Evolutionary conservation across 2,797 vertebrate species (phyloP), one percentile per base, ranked within the genome.

Genomic region (Sebastes vulpes): DNA sequence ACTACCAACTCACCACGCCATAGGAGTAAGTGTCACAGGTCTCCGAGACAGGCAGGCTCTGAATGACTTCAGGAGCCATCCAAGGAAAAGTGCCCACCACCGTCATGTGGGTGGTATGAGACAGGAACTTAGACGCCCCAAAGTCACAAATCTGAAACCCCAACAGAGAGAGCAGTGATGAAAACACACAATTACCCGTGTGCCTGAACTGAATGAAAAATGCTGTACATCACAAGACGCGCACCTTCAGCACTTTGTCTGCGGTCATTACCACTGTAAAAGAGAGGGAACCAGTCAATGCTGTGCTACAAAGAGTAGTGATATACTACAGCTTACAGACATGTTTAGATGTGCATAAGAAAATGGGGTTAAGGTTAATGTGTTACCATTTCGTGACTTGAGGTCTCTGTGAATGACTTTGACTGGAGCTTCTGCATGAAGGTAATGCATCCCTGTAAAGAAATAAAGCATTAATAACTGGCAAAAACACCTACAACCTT

Each of bases 361-460:
- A 21, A n/a, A 61, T 65, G n/a, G 5, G n/a, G 26, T 83, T 25
- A 1, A 3, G 38, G 26, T 83, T 25, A 1, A 8, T 16, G 28
- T 2, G 38, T 86, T 97, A 99, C 98, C 98, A 20, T 99, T 99
- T 85, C 98, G 97, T 92, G 98, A 99, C 91, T 99, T 99, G 78
- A 99, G 96, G 92, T 99, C 98, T 95, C 98, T 97, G 95, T 99
- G 98, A 94, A 99, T 99, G 93, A 99, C 98, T 96, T 98, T 98
- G 75, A 99, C 96, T 28, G 98, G 98, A 91, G 98, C 98, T 85
- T 99, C 98, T 89, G 98, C 97, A 18, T 99, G 98, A 85, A 99
- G 97, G 89, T 99, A 99, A 94, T 99, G 98, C 96, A 99, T 97
- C 91, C 98, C 98, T 99, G 91, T 23, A 63, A 66, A 29, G 53